Conservation (phyloP, 2,113 vertebrate species). For the Eretmodus cyanostictus region DNA sequence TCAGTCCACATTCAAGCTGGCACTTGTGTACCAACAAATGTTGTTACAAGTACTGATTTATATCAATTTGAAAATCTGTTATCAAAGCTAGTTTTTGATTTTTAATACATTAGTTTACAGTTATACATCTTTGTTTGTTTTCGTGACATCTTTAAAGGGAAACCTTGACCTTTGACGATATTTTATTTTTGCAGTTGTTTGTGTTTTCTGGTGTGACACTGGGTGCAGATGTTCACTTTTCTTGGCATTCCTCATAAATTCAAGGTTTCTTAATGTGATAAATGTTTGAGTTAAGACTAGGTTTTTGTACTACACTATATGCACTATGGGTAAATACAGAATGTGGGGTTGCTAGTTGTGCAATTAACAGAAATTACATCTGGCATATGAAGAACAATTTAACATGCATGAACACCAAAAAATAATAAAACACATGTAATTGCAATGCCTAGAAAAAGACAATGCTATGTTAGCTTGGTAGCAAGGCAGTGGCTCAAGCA, state of each 20-base stretch:
- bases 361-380: not conserved
- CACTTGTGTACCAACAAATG: not conserved
- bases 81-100: not conserved
- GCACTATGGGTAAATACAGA: not conserved
- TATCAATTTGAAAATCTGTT: not conserved
- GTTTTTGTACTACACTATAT: not conserved
- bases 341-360: not conserved
- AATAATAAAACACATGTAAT: not conserved
- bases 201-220: not conserved
- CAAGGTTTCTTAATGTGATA: not conserved
- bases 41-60: not conserved
- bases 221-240: not conserved
- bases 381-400: not conserved
- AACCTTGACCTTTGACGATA: not conserved
- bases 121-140: not conserved
- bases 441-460: not conserved
- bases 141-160: not conserved
- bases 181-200: not conserved
- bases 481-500: not conserved
- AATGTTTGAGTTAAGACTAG: not conserved
- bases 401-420: not conserved
- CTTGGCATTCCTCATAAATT: not conserved
- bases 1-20: not conserved
- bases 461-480: not conserved
- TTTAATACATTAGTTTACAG: fast-evolving